A percentile compares a stretch with the other conserved stretches of the same genome.
Conservation (phyloP, 2,797 vertebrate genomes). For the Tapera naevia region DNA sequence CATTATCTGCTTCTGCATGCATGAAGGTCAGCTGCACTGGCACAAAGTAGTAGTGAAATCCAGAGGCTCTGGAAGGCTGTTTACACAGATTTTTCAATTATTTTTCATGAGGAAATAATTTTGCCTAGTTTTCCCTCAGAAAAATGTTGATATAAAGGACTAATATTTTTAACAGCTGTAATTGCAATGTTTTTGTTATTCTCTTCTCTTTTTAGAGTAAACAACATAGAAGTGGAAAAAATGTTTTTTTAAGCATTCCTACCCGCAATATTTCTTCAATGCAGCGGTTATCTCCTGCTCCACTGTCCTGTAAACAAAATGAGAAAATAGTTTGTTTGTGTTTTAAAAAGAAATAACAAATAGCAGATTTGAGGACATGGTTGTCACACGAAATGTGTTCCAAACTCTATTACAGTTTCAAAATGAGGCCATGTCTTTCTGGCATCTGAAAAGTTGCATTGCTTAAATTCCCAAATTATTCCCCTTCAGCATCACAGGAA, state of each 20-base stretch:
- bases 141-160: neutral
- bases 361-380: constrained; percentile 3
- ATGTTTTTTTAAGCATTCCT: constrained; percentile 44
- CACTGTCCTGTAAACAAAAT: constrained; percentile 78
- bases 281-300: constrained; percentile 79
- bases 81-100: constrained; percentile 38
- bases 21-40: constrained; percentile 5
- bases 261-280: constrained; percentile 83
- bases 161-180: neutral
- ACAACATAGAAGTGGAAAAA: neutral
- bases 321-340: constrained; percentile 43
- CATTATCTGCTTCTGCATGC: constrained; percentile 53
- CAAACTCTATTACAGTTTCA: neutral
- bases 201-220: neutral
- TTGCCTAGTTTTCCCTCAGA: neutral
- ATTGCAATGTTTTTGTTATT: neutral
- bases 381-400: constrained; percentile 33
- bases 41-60: neutral
- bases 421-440: constrained; percentile 33
- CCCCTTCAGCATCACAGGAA: neutral
- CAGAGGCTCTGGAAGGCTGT: constrained; percentile 3
- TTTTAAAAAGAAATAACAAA: constrained; percentile 42
- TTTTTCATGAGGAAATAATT: constrained; percentile 32
- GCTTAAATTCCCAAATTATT: constrained; percentile 20
- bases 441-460: neutral